Evolutionary conservation across 1,140 invertebrate species (phyloP), one percentile per base, ranked within the genome.

Genomic region (Dendrolimus kikuchii): DNA sequence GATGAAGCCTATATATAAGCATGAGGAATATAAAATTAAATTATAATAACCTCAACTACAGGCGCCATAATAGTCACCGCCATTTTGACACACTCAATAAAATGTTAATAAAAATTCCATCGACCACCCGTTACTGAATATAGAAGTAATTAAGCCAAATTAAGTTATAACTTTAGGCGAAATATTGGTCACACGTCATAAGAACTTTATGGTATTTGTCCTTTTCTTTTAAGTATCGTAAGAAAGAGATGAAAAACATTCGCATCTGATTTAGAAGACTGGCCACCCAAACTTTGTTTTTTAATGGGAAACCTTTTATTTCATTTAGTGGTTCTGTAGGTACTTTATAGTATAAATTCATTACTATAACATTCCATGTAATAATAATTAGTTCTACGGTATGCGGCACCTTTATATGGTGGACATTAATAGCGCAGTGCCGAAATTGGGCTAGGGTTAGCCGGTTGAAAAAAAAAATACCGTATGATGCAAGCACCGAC

Each of bases 21-120:
- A n/a, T 23, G 23, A 23, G 23, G 23, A 23, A 23, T 2, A 23
- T 3, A 23, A 23, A 23, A 23, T 23, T n/a, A 23, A 23, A 23
- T 23, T 23, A 23, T 23, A 23, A 23, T 23, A 8, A 45, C 23
- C n/a, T n/a, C 43, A 8, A 45, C 38, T 44, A 10, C 6, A 59
- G 67, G 74, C 71, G 71, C 75, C 71, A 76, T 72, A 76, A 69
- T 64, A 59, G 60, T 61, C 76, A 75, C 62, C 67, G 72, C 67
- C 67, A 70, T 80, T 78, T 79, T 69, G 76, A 64, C 71, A 81
- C 69, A 77, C 69, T 71, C 61, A 39, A 53, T 59, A 60, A 61
- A 52, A 39, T 45, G 45, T 40, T 38, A 56, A 64, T 66, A 68
- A 66, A 62, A 55, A 38, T n/a, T 43, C 40, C 62, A 66, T 51